Base-by-base conservation (phyloP, 2,113 vertebrate genomes). In the Poecilia latipinna region DNA sequence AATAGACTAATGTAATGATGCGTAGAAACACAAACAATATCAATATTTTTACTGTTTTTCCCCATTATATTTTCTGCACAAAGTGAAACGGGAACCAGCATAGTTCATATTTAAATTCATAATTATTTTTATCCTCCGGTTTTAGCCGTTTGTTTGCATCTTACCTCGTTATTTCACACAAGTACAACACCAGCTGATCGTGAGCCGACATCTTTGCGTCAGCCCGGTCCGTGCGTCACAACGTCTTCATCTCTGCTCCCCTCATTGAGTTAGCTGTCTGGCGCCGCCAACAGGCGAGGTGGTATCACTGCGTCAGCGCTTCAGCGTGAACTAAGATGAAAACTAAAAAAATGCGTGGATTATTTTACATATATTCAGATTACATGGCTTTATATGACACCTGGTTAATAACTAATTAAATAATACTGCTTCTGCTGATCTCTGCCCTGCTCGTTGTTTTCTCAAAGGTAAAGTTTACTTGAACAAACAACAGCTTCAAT, bases 101-200 rank as follows among this genome's bases (percentile, higher is more conserved):
- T 5, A 39, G 3, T 67, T 28, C 3, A 8, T 2, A 3, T 29
- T 44, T 19, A 8, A 44, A 19, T 6, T 0, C 3, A 2, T 12
- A 29, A 39, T 10, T 32, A 32, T 64, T 22, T 63, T 35, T 57
- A 26, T 19, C 22, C 11, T 17, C 24, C 31, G 0, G 1, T 60
- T 26, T 44, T 0, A 6, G 51, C 51, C 2, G 13, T 33, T 8
- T 3, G 32, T 3, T 29, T 3, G 24, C 3, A 3, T 2, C 8
- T 79, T 89, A 95, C 94, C 93, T 89, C 5, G 91, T 93, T 84
- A 94, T 63, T 89, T 94, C 93, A 74, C 92, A 94, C 70, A 95
- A 65, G 82, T 90, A 95, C n/a, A 83, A 48, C 5, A 82, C 92
- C 26, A 93, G 69, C 29, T 94, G 93, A 32, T 94, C 93, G 78